Conservation (phyloP, 23 tunicate species). For the Trididemnum clinides region DNA sequence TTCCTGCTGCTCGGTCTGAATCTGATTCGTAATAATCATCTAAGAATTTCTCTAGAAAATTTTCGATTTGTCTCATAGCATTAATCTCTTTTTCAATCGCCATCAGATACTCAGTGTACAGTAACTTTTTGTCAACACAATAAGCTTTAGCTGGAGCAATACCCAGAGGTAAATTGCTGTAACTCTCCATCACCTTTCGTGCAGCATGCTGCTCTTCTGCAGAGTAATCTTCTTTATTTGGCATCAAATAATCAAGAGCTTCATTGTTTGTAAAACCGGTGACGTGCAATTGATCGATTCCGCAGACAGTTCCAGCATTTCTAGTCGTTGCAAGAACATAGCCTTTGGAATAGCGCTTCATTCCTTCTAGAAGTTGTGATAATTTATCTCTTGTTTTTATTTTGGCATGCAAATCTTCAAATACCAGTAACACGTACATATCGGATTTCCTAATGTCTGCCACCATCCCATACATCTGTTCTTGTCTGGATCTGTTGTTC, state of each 20-base stretch:
- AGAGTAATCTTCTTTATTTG: neutral
- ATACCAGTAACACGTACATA: neutral
- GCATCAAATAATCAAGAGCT: slow-evolving; percentile 2
- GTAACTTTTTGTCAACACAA: neutral
- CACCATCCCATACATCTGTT: neutral
- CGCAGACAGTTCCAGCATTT: neutral
- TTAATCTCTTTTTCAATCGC: slow-evolving; percentile 7
- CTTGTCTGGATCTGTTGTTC: neutral
- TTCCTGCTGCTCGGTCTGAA: neutral
- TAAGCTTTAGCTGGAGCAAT: slow-evolving; percentile 20
- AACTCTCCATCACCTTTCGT: neutral
- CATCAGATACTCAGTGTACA: neutral
- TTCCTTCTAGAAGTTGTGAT: neutral
- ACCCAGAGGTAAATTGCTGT: slow-evolving; percentile 29
- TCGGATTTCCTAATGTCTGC: slow-evolving; percentile 8
- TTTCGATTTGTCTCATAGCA: neutral
- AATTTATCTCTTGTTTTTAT: neutral
- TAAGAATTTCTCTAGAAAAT: slow-evolving; percentile 24
- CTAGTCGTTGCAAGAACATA: slow-evolving; percentile 4
- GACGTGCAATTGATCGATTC: neutral
- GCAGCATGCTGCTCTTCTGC: slow-evolving; percentile 14
- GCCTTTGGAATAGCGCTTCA: neutral
- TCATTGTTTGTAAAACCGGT: slow-evolving; percentile 12
- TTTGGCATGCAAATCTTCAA: slow-evolving; percentile 6
- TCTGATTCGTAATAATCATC: neutral